These are phyloP conservation scores for Gymnoscelis rufifasciata DNA, from an alignment of 2,888 invertebrate genomes.

Conservation along the genomic window DNA sequence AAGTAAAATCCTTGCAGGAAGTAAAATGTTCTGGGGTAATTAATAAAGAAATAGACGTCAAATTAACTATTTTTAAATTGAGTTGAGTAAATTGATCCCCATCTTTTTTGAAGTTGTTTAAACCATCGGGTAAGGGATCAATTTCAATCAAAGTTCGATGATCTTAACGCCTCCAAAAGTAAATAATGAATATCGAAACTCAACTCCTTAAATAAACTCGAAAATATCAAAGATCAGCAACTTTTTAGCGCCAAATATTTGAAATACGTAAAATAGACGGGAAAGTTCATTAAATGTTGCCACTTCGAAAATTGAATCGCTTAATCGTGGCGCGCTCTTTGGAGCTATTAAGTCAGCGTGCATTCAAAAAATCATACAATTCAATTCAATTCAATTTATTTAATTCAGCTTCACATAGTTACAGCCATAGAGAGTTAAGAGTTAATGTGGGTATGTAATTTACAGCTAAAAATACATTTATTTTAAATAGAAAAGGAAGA, in stretches of 20 bases:
- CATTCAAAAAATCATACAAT: slow-evolving; percentile 1
- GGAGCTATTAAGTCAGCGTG: slow-evolving; percentile 23
- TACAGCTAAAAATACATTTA: no score
- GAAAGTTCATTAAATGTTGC: slow-evolving; percentile 55
- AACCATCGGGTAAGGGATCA: background rate
- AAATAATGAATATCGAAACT: slow-evolving; percentile 8
- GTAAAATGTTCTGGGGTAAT: no score
- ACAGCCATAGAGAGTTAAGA: no score
- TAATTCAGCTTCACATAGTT: no score
- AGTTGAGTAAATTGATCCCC: no score
- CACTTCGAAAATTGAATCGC: slow-evolving; percentile 65
- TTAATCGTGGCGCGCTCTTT: slow-evolving; percentile 51
- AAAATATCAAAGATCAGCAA: slow-evolving; percentile 32
- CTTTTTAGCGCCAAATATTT: slow-evolving; percentile 38
- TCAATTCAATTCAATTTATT: background rate
- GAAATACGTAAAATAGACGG: slow-evolving; percentile 44
- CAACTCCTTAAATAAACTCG: slow-evolving; percentile 10
- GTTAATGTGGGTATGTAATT: no score
- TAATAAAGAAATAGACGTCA: no score
- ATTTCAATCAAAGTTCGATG: background rate
- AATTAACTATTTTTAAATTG: no score
- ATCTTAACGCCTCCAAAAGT: slow-evolving; percentile 1
- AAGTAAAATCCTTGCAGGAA: no score
- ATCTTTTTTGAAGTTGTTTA: no score
- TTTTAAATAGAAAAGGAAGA: no score